Base-by-base conservation (phyloP, 53 echinoderm and acorn worm genomes). In the Temnopleurus reevesii region DNA sequence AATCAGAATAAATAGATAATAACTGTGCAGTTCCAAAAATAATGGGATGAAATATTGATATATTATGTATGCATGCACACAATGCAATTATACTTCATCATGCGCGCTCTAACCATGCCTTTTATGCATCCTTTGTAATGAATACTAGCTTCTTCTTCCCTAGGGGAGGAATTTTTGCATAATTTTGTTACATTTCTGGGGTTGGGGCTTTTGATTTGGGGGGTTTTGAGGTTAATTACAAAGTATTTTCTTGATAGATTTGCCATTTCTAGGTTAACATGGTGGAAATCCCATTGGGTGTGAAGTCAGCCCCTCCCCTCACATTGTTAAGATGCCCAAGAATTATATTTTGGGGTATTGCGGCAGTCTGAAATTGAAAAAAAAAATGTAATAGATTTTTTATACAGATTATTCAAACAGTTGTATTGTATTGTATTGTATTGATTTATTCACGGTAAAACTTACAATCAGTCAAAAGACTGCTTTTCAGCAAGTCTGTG, bases 51-150 rank as follows among this genome's bases (percentile, higher is more conserved):
- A 18, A 19, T 3, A 27, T 79, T 19, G 41, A 49, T 46, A 5
- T 38, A 79, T 46, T 77, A 77, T 49, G 49, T 79, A 79, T 79
- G 79, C 79, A 46, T 79, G 23, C 79, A 38, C 79, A 79, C 79
- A 79, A 29, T 38, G 71, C 38, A 71, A 41, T 71, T 71, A 71
- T 71, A 8, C 41, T 41, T 38, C 71, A n/a, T n/a, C 17, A 63
- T 63, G n/a, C 19, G 4, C 23, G 23, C 41, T 71, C 19, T 71
- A 4, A 21, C 8, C 17, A 8, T n/a, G 23, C 9, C 23, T 9
- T 5, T 18, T 41, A 8, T 41, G 38, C n/a, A n/a, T 71, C 19
- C 23, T 71, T n/a, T 38, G 71, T 38, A 41, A 71, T 71, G 4
- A 34, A 4, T 18, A 38, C 38, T 12, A 4, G 31, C 63, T 17